Conservation (phyloP, 2,113 vertebrate genomes). For the Serinus canaria region DNA sequence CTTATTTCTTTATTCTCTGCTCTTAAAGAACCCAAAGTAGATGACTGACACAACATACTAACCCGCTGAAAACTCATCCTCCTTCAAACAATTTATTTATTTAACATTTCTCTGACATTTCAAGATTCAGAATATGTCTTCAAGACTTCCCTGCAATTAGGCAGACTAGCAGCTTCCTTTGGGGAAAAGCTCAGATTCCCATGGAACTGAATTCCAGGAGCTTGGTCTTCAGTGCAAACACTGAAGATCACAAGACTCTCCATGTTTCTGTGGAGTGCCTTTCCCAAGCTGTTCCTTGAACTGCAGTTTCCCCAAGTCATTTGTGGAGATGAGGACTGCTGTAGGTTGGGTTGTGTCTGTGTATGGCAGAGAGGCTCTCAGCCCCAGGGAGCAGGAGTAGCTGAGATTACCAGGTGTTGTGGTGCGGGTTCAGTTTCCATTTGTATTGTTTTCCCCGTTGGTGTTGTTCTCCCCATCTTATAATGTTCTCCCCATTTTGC, state of each 20-base stretch:
- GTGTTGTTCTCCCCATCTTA: too few species aligned
- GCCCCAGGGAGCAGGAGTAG: neutral
- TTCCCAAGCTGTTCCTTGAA: neutral
- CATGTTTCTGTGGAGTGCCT: neutral
- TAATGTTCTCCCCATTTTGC: too few species aligned
- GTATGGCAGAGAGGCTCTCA: neutral
- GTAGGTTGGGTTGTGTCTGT: neutral
- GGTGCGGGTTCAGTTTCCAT: too few species aligned
- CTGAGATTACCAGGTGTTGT: neutral
- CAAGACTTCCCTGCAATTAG: neutral
- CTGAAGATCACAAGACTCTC: neutral
- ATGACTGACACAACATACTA: neutral
- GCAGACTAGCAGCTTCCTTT: neutral
- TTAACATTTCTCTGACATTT: neutral
- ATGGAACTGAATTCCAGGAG: neutral
- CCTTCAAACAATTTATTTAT: neutral
- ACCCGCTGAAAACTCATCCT: neutral
- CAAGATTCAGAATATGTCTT: neutral
- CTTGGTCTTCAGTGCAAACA: neutral
- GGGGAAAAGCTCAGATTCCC: neutral
- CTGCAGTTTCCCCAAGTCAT: neutral
- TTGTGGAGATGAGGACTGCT: neutral
- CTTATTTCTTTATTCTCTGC: neutral
- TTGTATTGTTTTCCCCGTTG: too few species aligned
- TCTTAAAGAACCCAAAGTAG: neutral